Conservation (phyloP, 1,140 invertebrate species). For the Onthophagus taurus region DNA sequence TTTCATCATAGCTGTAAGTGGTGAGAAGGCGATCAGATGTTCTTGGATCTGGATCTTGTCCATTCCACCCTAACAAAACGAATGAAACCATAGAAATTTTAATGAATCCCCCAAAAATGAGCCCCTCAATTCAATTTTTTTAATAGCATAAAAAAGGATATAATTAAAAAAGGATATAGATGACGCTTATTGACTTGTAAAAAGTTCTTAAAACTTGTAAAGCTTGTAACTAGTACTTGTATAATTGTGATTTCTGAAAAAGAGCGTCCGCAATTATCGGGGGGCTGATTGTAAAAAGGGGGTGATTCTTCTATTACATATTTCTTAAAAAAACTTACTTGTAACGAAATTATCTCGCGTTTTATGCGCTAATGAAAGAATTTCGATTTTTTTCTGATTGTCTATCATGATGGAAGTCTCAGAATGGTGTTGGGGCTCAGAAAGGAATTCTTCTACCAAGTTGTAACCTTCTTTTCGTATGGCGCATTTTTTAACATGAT, state of each 20-base stretch:
- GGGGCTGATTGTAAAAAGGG: no score
- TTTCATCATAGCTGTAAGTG: conserved; percentile 45
- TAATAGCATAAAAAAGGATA: conserved; percentile 10
- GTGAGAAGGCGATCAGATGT: conserved; percentile 43
- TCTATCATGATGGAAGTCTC: conserved; percentile 33
- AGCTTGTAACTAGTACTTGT: conserved; percentile 6
- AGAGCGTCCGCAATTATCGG: conserved; percentile 11
- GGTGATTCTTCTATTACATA: conserved; percentile 1
- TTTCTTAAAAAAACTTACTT: conserved; percentile 18
- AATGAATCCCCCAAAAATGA: conserved; percentile 13
- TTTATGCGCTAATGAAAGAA: conserved; percentile 33
- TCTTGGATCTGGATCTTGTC: conserved; percentile 41
- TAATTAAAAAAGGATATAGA: conserved; percentile 31
- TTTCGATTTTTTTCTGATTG: conserved; percentile 37
- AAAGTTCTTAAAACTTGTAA: conserved; percentile 4
- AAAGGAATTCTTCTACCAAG: conserved; percentile 38
- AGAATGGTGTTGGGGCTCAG: conserved; percentile 31
- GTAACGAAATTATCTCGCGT: conserved; percentile 22
- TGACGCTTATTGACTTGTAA: conserved; percentile 24
- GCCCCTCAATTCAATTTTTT: background rate
- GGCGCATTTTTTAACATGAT: conserved; percentile 41
- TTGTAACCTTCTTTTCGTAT: conserved; percentile 43
- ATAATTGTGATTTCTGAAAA: conserved; percentile 14
- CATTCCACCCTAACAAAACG: conserved; percentile 33
- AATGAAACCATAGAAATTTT: conserved; percentile 29